Percentiles rank a stretch among this genome's conserved stretches.
phyloP scores from a whole-genome alignment of 2,113 vertebrate genomes.

The Eolophus roseicapilla region DNA sequence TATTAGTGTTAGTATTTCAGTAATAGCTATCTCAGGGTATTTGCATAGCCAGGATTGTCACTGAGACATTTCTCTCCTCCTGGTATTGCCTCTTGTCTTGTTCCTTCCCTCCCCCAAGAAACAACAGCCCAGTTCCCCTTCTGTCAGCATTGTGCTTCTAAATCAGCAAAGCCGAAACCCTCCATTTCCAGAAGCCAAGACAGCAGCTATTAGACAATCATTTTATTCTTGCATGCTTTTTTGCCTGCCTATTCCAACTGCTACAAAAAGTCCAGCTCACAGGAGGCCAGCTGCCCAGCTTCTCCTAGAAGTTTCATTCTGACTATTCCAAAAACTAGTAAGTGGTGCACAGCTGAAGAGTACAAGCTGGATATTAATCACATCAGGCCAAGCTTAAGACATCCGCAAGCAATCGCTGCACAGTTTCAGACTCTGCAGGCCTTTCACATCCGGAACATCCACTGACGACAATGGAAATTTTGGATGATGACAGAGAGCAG shows the following conservation, averaged over 20 bases:
- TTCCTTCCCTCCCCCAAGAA: neutral
- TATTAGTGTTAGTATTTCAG: neutral
- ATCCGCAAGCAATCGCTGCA: neutral
- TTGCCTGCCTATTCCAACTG: neutral
- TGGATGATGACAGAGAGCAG: constrained; percentile 47
- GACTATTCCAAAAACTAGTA: neutral
- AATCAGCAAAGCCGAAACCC: neutral
- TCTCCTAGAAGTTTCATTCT: neutral
- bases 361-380: neutral
- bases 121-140: neutral
- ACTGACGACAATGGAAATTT: constrained; percentile 67
- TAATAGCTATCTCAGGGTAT: neutral
- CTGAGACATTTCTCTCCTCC: neutral
- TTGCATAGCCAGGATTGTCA: neutral
- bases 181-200: neutral
- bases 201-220: neutral
- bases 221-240: neutral
- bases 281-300: neutral
- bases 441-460: constrained; percentile 18
- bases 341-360: constrained; percentile 7
- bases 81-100: neutral
- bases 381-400: neutral
- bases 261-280: neutral
- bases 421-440: constrained; percentile 12
- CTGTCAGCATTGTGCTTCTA: neutral